Base-by-base conservation (phyloP, 2,113 vertebrate species). In the Psephotus haematonotus region DNA sequence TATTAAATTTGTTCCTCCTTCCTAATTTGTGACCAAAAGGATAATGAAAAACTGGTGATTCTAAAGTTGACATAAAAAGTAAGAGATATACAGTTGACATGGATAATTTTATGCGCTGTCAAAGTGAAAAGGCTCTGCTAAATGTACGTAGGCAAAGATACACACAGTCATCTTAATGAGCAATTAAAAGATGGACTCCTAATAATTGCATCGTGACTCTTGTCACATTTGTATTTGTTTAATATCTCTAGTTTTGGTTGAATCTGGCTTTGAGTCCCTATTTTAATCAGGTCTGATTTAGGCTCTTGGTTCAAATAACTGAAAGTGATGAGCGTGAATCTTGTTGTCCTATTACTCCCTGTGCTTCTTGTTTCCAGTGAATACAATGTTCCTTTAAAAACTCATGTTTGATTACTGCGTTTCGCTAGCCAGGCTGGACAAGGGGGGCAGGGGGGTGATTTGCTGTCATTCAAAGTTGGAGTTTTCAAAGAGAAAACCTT, bases 161-260 rank as follows among this genome's bases (percentile, higher is more conserved):
- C 49, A 71, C 91, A 46, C 91, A 49, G 82, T 85, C 92, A 86
- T 90, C 59, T 31, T 90, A 91, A 92, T 94, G 78, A 93, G 90
- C 76, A 94, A 96, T 96, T 97, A 97, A 94, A 96, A 95, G 9
- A 13, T 9, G 44, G 89, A 74, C 70, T 88, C 88, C 50, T 95
- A 96, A 96, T 89, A 96, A 94, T 75, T 65, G 80, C 91, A 74
- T 91, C 13, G 12, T 15, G 75, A 74, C 82, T 92, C 71, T 88
- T 91, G 95, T 96, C 95, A 93, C 92, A 94, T 78, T 79, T 90
- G 29, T 92, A 52, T 96, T 97, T 97, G 84, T 94, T 94, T 93
- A 94, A 64, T 63, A 80, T 46, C 67, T 85, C 20, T 49, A 67
- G 80, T 78, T 96, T 77, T 74, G 55, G 50, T 83, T 62, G 75